phyloP scores from a whole-genome alignment of 2,113 vertebrate genomes.

The human region DNA sequence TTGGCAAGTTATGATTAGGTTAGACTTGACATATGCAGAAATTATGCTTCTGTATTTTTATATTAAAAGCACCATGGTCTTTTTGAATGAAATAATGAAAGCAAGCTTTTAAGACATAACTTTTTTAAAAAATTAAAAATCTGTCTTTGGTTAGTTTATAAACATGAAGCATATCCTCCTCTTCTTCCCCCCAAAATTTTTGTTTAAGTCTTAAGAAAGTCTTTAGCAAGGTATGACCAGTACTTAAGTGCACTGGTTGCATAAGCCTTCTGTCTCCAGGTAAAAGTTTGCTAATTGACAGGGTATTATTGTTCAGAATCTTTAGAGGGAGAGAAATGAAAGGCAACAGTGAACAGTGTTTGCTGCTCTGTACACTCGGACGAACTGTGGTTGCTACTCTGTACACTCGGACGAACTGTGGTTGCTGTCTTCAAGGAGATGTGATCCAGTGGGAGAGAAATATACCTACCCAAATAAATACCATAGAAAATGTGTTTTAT shows the following conservation, averaged over 20 bases:
- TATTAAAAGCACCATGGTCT: conserved; percentile 30
- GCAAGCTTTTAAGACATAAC: conserved; percentile 26
- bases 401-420: background rate
- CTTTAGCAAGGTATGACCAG: background rate
- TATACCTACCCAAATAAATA: background rate
- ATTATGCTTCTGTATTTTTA: conserved; percentile 56
- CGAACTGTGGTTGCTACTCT: background rate
- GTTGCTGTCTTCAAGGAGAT: background rate
- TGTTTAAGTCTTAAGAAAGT: conserved; percentile 20
- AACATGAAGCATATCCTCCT: background rate
- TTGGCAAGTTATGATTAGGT: conserved; percentile 66
- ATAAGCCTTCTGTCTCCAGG: conserved; percentile 3
- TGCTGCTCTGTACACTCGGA: background rate
- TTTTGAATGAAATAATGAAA: conserved; percentile 62
- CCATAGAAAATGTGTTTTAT: background rate
- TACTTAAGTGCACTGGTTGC: background rate
- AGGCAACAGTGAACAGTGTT: background rate
- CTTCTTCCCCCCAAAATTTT: background rate
- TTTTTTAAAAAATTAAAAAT: background rate
- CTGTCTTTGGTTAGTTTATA: conserved; percentile 39
- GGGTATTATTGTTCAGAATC: background rate
- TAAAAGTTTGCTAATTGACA: conserved; percentile 13
- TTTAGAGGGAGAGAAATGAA: background rate
- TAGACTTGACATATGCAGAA: conserved; percentile 61
- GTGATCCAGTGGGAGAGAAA: background rate